Evolutionary conservation across 2,888 invertebrate species (phyloP).

Genomic region (Napeogenes inachia): DNA sequence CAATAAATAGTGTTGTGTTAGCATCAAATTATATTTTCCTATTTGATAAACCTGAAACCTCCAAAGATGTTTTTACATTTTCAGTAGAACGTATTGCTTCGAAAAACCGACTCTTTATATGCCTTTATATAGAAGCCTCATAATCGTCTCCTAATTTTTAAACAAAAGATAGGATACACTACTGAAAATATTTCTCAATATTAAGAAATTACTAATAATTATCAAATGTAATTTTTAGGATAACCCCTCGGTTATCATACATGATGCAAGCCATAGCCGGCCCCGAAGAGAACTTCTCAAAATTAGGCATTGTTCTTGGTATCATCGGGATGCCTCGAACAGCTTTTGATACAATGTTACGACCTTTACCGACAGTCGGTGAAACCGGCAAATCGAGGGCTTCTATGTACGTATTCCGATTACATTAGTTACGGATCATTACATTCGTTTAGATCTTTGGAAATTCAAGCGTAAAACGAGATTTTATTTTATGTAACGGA

Average conservation of each 20-base stretch:
- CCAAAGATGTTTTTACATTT: not conserved
- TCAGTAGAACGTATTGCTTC: too few species aligned
- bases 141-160: too few species aligned
- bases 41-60: too few species aligned
- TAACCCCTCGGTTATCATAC: conserved; percentile 64
- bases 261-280: conserved; percentile 74
- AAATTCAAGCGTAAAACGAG: conserved; percentile 12
- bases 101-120: too few species aligned
- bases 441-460: conserved; percentile 15
- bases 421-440: conserved; percentile 20
- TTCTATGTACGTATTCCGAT: conserved; percentile 41
- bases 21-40: too few species aligned
- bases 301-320: conserved; percentile 72
- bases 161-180: too few species aligned
- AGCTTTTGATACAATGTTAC: conserved; percentile 77
- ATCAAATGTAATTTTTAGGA: conserved; percentile 20
- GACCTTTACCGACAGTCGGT: conserved; percentile 41
- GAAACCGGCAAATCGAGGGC: conserved; percentile 48
- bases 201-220: not conserved
- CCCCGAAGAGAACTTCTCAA: conserved; percentile 71
- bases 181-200: not conserved
- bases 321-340: conserved; percentile 77
- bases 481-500: conserved; percentile 7
- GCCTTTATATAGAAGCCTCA: too few species aligned
- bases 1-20: too few species aligned